Percentiles rank a stretch among this genome's conserved stretches.
These are phyloP conservation scores for Alligator mississippiensis DNA, from an alignment of 2,113 vertebrate genomes.

Conservation along the genomic window DNA sequence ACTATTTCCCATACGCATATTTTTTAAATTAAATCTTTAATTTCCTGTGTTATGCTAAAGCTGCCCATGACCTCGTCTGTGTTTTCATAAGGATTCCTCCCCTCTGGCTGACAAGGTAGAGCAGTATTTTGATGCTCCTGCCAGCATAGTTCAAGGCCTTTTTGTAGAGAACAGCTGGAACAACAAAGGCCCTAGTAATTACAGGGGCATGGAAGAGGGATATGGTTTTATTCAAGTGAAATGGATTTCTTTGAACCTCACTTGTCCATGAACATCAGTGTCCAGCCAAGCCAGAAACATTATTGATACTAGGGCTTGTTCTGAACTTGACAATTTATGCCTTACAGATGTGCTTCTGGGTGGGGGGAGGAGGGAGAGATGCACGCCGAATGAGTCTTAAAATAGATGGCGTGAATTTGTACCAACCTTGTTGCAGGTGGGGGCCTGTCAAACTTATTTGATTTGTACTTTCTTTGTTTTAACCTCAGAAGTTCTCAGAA, in stretches of 20 bases:
- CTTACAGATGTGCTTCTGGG: background rate
- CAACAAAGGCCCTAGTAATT: constrained; percentile 49
- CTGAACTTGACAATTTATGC: background rate
- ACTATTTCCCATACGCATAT: background rate
- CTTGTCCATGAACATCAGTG: background rate
- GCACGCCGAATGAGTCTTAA: background rate
- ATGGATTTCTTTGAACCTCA: constrained; percentile 5
- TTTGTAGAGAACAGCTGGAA: constrained; percentile 52
- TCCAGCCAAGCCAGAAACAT: background rate
- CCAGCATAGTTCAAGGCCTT: constrained; percentile 27
- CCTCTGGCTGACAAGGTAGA: constrained; percentile 33
- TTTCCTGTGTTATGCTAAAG: constrained; percentile 70
- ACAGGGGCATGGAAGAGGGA: background rate
- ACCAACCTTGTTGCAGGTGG: background rate
- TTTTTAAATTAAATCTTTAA: constrained; percentile 55
- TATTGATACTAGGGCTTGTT: constrained; percentile 14
- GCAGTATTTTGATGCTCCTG: constrained; percentile 46
- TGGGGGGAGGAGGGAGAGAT: background rate
- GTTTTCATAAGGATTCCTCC: constrained; percentile 70
- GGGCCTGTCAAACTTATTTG: constrained; percentile 19
- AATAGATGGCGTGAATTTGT: background rate
- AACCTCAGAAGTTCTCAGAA: background rate
- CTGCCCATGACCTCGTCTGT: constrained; percentile 44
- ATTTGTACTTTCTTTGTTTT: constrained; percentile 42
- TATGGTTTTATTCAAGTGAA: background rate